These are phyloP conservation scores for Lucilia sericata DNA, from an alignment of 1,140 invertebrate genomes.

Conservation along the genomic window DNA sequence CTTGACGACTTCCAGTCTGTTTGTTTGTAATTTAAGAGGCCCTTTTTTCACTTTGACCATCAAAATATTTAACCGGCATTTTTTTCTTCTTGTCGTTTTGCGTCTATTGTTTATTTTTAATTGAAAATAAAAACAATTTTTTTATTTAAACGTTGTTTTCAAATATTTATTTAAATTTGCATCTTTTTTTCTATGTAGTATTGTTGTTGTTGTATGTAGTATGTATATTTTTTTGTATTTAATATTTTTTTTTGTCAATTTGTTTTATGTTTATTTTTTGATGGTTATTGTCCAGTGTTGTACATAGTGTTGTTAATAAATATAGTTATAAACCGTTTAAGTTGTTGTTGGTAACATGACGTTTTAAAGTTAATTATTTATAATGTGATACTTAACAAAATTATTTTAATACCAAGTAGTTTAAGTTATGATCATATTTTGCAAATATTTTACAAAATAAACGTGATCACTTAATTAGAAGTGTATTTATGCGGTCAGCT, in stretches of 20 bases:
- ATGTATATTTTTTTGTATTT: neutral
- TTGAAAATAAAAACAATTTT: neutral
- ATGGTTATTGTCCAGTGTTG: neutral
- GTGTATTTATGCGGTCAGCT: no score
- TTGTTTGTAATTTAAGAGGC: neutral
- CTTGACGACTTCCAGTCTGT: neutral
- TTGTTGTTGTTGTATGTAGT: neutral
- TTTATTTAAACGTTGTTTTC: conserved; percentile 5
- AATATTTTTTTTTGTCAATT: neutral
- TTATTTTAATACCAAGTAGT: no score
- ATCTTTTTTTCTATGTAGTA: neutral
- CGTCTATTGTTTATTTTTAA: neutral
- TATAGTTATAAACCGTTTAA: neutral
- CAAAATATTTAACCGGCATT: neutral
- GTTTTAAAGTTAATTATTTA: no score
- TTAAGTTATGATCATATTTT: no score
- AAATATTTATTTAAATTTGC: conserved; percentile 18
- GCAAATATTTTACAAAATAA: no score
- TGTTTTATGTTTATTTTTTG: neutral
- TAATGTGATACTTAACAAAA: no score
- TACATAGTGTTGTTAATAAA: neutral
- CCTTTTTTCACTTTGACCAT: neutral
- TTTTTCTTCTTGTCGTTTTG: neutral
- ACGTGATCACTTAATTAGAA: no score
- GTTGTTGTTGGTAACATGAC: neutral